Base-by-base conservation (phyloP, 2,888 invertebrate species). In the Drosophila vallismaia region DNA sequence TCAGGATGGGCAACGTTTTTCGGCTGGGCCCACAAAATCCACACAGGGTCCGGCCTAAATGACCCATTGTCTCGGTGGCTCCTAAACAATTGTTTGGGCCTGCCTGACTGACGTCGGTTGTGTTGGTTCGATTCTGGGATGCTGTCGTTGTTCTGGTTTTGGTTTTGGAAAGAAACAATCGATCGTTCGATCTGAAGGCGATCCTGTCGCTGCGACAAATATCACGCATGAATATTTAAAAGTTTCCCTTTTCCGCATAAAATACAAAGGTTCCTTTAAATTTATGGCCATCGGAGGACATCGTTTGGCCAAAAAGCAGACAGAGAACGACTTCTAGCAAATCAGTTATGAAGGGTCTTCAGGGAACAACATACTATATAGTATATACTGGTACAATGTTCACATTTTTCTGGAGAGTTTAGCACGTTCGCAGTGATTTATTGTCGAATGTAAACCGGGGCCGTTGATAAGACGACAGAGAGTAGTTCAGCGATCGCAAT, bases 141-240 rank as follows among this genome's bases (percentile, higher is more conserved):
- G 51, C 67, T 63, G 50, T 63, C 62, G 52, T 19, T 67, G 53
- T 10, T 52, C 52, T 64, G 66, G 63, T 48, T 31, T 49, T 12
- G 9, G 29, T 31, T 49, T 64, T 46, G 50, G 40, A 33, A 63
- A 50, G 44, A 62, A 74, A 72, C 67, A 82, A 82, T 82, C 83
- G 82, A 88, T 82, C 88, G 86, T 62, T 60, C 56, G 62, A 50
- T 52, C 71, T 54, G 64, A 64, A 72, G 40, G 54, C 70, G 72
- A 70, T 70, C 70, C 70, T 70, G 88, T 88, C 88, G 88, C 86
- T 86, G 79, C 84, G 82, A 83, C 82, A 83, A 83, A 83, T 83
- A 88, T 83, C 86, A 62, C 66, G 63, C 77, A 83, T 88, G 88
- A 88, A 86, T 83, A 83, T 83, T 88, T 88, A 88, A 83, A 82